Base-by-base conservation (phyloP, 92 coral and sea anemone genomes). In the Phymanthus crucifer region DNA sequence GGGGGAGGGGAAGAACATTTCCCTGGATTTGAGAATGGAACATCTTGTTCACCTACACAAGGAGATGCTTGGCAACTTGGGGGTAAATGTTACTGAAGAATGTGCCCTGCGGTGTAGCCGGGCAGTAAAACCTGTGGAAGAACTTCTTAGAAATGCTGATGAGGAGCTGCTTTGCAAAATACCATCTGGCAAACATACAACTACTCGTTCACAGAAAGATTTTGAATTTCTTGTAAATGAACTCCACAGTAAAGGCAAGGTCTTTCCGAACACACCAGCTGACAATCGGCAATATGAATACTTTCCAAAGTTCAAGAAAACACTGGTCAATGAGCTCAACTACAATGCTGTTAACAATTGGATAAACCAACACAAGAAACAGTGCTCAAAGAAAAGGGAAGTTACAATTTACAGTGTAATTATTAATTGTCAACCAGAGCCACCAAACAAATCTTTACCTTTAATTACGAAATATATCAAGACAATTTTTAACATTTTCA, bases 1-100 rank as follows among this genome's bases (percentile, higher is more conserved):
- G 12, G 91, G 93, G n/a, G 90, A 14, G 6, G 97, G 97, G 2
- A 84, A 66, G 35, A 86, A 89, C 76, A 89, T 89, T 33, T 78
- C 90, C 1, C 38, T 86, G 61, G 97, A 92, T 64, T 52, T 89
- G 24, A 71, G 86, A n/a, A 19, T 89, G 74, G 93, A 92, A 61
- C 93, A 89, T 52, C 24, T 83, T 29, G 64, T 54, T 16, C 66
- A 89, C 67, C 52, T 86, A 11, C 37, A 38, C 27, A 92, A 89
- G 38, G 89, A 70, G 3, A 45, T 89, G 78, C 48, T 89, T 64
- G 70, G 47, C 29, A 81, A 86, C 77, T 93, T 89, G 14, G 93
- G 91, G 56, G 80, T 73, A 7, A 86, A 89, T 61, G 31, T 89
- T 4, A 86, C 87, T 21, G 75, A 56, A 26, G 31, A 68, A 8